Evolutionary conservation across 2,888 invertebrate genomes (phyloP).

Genomic region (Drymonia ruficornis): DNA sequence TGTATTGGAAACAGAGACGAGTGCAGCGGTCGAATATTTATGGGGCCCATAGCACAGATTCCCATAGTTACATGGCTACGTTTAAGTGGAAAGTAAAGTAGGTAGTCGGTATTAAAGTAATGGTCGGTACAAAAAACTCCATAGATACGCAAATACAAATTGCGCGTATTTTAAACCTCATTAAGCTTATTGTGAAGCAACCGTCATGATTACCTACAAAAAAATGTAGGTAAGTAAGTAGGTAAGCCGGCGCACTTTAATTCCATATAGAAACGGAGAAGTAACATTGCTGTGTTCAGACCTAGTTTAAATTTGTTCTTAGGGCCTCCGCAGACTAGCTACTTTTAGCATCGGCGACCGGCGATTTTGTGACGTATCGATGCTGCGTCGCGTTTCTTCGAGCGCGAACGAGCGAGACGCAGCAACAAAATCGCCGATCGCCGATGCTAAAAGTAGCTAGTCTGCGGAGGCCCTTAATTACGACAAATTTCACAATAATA

Average conservation of each 20-base stretch:
- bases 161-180: conserved; percentile 14
- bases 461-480: too few relatives aligned
- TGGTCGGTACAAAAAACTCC: background rate
- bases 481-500: too few relatives aligned
- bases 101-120: background rate
- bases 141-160: background rate
- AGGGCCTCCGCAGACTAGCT: too few relatives aligned
- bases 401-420: too few relatives aligned
- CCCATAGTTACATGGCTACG: background rate
- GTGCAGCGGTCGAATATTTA: conserved; percentile 47
- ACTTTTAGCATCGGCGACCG: too few relatives aligned
- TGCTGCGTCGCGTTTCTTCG: too few relatives aligned
- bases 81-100: conserved; percentile 3
- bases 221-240: conserved; percentile 26
- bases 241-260: conserved; percentile 11
- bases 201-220: conserved; percentile 30
- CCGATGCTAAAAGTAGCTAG: too few relatives aligned
- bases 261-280: conserved; percentile 17
- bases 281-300: conserved; percentile 14
- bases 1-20: conserved; percentile 54
- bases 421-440: too few relatives aligned
- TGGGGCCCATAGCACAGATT: too few relatives aligned
- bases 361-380: too few relatives aligned
- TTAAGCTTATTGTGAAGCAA: conserved; percentile 21
- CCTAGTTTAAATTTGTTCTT: conserved; percentile 22